Evolutionary conservation across 2,888 invertebrate genomes (phyloP).

Genomic region (Lithophane leautieri): DNA sequence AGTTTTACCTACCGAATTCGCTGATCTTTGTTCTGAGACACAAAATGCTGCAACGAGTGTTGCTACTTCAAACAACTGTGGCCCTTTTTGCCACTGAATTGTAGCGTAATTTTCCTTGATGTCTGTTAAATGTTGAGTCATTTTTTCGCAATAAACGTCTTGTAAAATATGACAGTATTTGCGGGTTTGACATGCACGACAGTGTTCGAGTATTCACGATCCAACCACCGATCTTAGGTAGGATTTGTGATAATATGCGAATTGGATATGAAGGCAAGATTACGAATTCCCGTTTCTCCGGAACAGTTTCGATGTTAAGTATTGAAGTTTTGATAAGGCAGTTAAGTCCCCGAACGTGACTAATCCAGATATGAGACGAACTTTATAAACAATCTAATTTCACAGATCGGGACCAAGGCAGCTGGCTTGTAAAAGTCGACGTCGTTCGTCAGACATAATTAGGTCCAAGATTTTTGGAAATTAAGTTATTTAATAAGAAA

Average conservation of each 20-base stretch:
- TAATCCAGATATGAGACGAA: constrained; percentile 77
- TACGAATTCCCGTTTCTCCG: constrained; percentile 72
- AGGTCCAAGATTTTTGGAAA: background rate
- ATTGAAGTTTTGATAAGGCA: constrained; percentile 83
- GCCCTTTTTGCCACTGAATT: constrained; percentile 38
- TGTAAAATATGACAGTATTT: constrained; percentile 80
- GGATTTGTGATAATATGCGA: constrained; percentile 84
- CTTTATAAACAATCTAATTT: constrained; percentile 81
- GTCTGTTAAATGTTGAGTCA: constrained; percentile 43
- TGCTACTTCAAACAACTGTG: constrained; percentile 39
- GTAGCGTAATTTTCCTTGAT: constrained; percentile 63
- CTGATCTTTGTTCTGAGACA: constrained; percentile 65
- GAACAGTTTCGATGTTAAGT: constrained; percentile 75
- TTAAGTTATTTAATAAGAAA: background rate
- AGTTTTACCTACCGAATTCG: constrained; percentile 81
- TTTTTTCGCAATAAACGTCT: constrained; percentile 58
- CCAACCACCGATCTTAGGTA: constrained; percentile 76
- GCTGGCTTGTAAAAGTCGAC: constrained; percentile 64
- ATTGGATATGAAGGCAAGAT: constrained; percentile 79
- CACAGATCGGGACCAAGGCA: constrained; percentile 72
- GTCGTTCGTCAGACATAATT: constrained; percentile 36
- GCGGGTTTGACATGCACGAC: constrained; percentile 77
- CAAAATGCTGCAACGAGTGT: constrained; percentile 43
- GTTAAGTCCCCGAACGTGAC: constrained; percentile 73
- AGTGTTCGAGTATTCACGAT: constrained; percentile 75